These are phyloP conservation scores for Gobionotothen gibberifrons DNA, from an alignment of 2,797 vertebrate genomes.

Conservation along the genomic window DNA sequence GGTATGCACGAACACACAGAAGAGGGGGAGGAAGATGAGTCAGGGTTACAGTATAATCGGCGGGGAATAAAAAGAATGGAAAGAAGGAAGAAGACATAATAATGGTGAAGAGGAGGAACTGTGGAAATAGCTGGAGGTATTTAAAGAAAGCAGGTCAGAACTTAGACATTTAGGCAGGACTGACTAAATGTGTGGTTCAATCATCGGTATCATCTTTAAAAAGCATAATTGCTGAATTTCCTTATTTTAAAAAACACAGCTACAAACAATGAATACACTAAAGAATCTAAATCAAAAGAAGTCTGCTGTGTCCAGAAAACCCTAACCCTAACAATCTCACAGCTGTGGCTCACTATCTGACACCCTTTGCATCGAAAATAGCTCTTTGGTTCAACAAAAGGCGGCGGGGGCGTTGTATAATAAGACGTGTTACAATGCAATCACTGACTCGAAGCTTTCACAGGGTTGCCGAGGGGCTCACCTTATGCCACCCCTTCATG, in stretches of 20 bases:
- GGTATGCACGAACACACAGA: conserved; percentile 34
- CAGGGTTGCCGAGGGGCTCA: conserved; percentile 64
- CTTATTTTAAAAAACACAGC: neutral
- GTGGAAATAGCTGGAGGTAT: conserved; percentile 46
- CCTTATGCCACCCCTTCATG: conserved; percentile 99
- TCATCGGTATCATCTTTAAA: neutral
- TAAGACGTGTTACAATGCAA: neutral
- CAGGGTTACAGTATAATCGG: conserved; percentile 46
- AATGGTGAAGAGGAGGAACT: conserved; percentile 41
- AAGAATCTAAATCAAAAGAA: too few relatives aligned
- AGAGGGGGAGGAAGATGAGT: conserved; percentile 54
- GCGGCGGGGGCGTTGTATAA: conserved; percentile 13
- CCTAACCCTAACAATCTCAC: too few relatives aligned
- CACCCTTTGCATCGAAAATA: conserved; percentile 8
- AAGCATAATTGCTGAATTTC: neutral
- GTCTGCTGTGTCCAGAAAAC: too few relatives aligned
- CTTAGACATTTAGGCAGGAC: conserved; percentile 16
- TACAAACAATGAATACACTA: too few relatives aligned
- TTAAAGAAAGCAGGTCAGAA: conserved; percentile 32
- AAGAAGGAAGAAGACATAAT: conserved; percentile 37
- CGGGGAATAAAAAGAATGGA: conserved; percentile 42
- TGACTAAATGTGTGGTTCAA: neutral
- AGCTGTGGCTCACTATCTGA: neutral
- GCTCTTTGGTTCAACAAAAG: conserved; percentile 7
- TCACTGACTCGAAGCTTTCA: conserved; percentile 7